Base-by-base conservation (phyloP, 2,797 vertebrate species). In the Microctenopoma lineatum region DNA sequence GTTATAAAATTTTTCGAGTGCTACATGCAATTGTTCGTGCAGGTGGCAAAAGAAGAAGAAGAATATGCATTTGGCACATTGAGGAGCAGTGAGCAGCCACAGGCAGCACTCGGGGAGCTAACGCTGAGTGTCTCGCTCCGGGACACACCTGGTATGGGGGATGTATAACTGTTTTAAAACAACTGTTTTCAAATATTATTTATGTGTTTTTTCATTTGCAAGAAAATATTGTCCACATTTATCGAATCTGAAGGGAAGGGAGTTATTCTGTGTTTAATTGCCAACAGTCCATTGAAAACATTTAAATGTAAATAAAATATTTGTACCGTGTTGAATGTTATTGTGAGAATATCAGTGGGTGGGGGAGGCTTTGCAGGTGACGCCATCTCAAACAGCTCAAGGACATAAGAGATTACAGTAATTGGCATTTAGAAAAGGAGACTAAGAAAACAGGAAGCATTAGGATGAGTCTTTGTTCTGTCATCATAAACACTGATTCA, bases 291-390 rank as follows among this genome's bases (percentile, higher is more conserved):
- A 54, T n/a, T 26, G 2, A 15, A 32, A 59, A 39, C 16, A n/a
- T 2, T 36, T 16, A 29, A 54, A 7, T 16, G 14, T 11, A 42
- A 16, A 10, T 18, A 39, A 41, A 16, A 27, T 26, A 14, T 42
- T n/a, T 50, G 29, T 4, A 34, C n/a, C n/a, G 18, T 4, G 26
- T 36, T 60, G 25, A 62, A 15, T n/a, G n/a, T 45, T 45, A 45
- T 7, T 8, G 9, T 13, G 9, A n/a, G 15, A 50, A 18, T 62
- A 41, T 11, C 3, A 61, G 11, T 32, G 46, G 39, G 54, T 66
- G 38, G 55, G 45, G 38, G 15, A 15, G 18, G 12, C 12, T 70
- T 67, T 67, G 15, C 5, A 18, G 32, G 4, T 55, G 50, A 59
- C 13, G 12, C n/a, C 56, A 48, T 52, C 51, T 63, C 18, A 18